Conservation (phyloP, 2,797 vertebrate genomes). For the Chelmon rostratus region DNA sequence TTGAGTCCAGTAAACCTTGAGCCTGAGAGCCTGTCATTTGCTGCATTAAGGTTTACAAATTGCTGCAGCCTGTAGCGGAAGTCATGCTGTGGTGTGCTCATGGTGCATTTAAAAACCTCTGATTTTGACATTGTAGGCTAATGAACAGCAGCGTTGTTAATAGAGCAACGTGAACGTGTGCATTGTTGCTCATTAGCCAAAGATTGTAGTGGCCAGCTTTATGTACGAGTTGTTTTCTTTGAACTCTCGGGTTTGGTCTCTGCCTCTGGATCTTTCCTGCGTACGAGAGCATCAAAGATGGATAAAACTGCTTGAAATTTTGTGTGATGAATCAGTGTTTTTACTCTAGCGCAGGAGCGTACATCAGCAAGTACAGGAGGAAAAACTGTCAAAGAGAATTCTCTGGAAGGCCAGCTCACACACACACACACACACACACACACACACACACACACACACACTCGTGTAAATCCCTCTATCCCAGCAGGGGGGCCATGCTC, state of each 20-base stretch:
- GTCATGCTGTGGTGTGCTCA: background rate
- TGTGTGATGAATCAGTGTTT: background rate
- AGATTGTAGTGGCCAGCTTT: background rate
- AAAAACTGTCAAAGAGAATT: background rate
- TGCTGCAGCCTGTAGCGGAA: background rate
- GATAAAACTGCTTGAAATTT: background rate
- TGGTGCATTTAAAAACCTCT: background rate
- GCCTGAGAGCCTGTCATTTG: too few relatives aligned
- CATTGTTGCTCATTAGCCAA: background rate
- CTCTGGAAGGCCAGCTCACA: background rate
- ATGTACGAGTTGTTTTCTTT: background rate
- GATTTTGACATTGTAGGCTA: background rate
- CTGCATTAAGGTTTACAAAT: background rate
- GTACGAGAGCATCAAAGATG: background rate
- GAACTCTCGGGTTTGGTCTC: background rate
- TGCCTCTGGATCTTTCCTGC: background rate
- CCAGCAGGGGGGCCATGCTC: constrained; percentile 30
- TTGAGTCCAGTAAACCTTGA: too few relatives aligned
- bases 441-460: constrained; percentile 30
- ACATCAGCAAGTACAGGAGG: background rate
- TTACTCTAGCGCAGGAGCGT: background rate
- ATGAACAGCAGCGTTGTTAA: background rate
- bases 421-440: constrained; percentile 17
- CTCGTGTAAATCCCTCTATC: background rate
- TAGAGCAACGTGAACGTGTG: background rate